Conservation (phyloP, 1,140 invertebrate species). For the Calephelis nemesis region DNA sequence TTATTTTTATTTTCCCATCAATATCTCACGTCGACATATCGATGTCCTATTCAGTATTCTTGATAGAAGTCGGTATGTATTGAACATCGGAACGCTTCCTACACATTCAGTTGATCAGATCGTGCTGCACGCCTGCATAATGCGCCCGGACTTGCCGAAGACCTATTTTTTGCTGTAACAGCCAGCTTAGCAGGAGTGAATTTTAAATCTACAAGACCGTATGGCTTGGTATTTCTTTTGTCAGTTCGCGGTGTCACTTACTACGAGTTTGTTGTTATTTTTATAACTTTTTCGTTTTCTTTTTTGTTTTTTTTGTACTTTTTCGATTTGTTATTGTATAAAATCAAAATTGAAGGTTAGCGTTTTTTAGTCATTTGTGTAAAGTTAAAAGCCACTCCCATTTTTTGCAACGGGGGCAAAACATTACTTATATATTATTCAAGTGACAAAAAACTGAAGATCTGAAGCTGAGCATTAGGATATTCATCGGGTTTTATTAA, state of each 20-base stretch:
- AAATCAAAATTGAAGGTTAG: no score
- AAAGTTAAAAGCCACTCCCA: no score
- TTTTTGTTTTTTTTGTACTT: no score
- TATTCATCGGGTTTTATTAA: no score
- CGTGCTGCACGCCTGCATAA: constrained; percentile 75
- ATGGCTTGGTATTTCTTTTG: constrained; percentile 50
- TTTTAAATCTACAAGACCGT: constrained; percentile 71
- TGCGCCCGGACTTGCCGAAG: constrained; percentile 47
- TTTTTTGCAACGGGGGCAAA: no score
- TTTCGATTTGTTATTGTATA: no score
- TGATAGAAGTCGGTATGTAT: constrained; percentile 19
- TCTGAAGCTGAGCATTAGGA: no score
- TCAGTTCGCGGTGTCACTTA: constrained; percentile 32
- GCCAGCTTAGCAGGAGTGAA: constrained; percentile 41
- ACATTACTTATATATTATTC: no score
- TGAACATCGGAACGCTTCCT: constrained; percentile 22
- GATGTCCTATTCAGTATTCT: constrained; percentile 4
- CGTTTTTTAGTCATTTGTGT: no score
- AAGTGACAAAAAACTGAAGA: no score
- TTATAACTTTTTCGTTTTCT: no score
- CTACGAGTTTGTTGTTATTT: constrained; percentile 1
- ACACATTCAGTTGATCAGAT: constrained; percentile 36
- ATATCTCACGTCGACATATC: constrained; percentile 16
- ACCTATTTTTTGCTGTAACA: constrained; percentile 70
- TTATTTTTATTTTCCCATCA: background rate